phyloP scores from a whole-genome alignment of 2,888 invertebrate genomes.

The Synanthedon vespiformis region DNA sequence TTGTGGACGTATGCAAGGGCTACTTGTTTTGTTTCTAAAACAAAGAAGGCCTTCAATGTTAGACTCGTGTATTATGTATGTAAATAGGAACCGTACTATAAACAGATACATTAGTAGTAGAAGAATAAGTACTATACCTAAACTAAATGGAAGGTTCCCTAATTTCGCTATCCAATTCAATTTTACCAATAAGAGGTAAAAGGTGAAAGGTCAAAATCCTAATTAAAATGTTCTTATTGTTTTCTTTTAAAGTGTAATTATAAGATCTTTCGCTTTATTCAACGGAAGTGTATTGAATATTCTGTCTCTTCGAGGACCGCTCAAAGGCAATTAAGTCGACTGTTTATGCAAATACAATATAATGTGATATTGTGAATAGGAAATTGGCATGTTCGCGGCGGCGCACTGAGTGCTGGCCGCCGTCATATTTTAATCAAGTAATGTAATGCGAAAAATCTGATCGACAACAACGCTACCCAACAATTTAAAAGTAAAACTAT shows the following conservation, averaged over 20 bases:
- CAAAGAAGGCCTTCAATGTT: neutral
- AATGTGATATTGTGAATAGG: slow-evolving; percentile 13
- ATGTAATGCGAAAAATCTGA: slow-evolving; percentile 50
- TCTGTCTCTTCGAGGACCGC: too few species aligned
- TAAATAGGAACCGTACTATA: neutral
- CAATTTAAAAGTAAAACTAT: slow-evolving; percentile 54
- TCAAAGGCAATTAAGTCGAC: neutral
- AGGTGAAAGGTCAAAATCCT: slow-evolving; percentile 17
- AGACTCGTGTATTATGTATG: neutral
- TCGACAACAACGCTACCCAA: slow-evolving; percentile 38
- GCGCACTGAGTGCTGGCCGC: slow-evolving; percentile 31
- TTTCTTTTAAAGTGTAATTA: neutral
- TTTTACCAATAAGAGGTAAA: slow-evolving; percentile 12
- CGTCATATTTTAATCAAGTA: slow-evolving; percentile 38
- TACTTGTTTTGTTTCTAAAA: neutral
- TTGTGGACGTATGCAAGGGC: neutral
- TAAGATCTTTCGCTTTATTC: neutral
- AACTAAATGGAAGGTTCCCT: too few species aligned
- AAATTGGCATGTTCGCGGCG: slow-evolving; percentile 39
- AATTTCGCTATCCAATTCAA: neutral
- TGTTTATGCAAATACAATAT: slow-evolving; percentile 4
- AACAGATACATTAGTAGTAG: neutral
- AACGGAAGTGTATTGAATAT: neutral
- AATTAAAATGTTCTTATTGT: neutral
- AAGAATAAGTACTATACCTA: too few species aligned